Evolutionary conservation across 2,888 invertebrate genomes (phyloP), one percentile per base, ranked within the genome.

Genomic region (Phyto melanocephala): DNA sequence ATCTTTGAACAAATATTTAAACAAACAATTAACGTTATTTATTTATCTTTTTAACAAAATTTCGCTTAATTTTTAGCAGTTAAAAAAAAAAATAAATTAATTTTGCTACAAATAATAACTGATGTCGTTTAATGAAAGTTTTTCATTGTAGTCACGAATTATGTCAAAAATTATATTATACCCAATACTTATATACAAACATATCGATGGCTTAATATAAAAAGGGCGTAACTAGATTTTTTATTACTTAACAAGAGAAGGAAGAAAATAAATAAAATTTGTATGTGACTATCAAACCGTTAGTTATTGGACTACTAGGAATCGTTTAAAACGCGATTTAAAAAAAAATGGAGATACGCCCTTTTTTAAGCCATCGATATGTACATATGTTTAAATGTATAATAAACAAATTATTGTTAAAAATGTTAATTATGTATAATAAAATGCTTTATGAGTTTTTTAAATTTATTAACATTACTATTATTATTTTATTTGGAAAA

Each of bases 71-170:
- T 77, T 58, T 33, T 28, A 60, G 28, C 17, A 28, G 35, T 6
- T 40, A 35, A 70, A 50, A 56, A 42, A 72, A 60, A 22, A 42
- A 13, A 8, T 47, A 35, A 68, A 60, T 67, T 60, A 58, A 50
- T 72, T 79, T 67, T 72, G 79, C 65, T 52, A 72, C 65, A 72
- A 42, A 58, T 71, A 71, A 63, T 65, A 65, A 50, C 67, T 79
- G 72, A 79, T 72, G 65, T 79, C 65, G 72, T 72, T 79, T 28
- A 42, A 37, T 58, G 42, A 58, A 72, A 47, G 24, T 52, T 42
- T 56, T 35, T 52, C 42, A 71, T 79, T 68, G 40, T 62, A 63
- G 74, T 80, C 80, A 80, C 72, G 67, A 62, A 63, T 63, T 45
- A 22, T 79, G 13, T 72, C 17, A 52, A 20, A 62, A 74, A 50